These are phyloP conservation scores for Asobara japonica DNA, from an alignment of 1,140 invertebrate species.

Conservation along the genomic window DNA sequence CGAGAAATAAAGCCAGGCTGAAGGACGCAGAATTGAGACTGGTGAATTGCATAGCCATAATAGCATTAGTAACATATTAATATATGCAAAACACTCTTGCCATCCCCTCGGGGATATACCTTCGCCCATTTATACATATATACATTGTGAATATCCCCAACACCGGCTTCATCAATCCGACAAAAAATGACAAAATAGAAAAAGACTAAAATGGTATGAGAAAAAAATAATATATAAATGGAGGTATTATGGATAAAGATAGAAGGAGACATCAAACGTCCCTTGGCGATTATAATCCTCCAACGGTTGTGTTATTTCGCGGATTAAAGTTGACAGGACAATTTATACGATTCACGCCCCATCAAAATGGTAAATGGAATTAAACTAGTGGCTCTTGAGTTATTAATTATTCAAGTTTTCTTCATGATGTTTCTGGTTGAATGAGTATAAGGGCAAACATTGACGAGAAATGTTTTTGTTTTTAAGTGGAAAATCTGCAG, in stretches of 20 bases:
- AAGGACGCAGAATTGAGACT: constrained; percentile 1
- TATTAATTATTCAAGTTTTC: neutral
- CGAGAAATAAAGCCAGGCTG: neutral
- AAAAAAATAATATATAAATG: neutral
- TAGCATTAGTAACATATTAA: constrained; percentile 31
- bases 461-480: too few species aligned
- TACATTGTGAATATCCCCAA: neutral
- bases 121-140: neutral
- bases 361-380: neutral
- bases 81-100: constrained; percentile 21
- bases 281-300: constrained; percentile 4
- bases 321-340: constrained; percentile 3
- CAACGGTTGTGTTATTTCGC: neutral
- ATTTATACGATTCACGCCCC: constrained; percentile 4
- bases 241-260: neutral
- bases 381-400: neutral
- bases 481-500: too few species aligned
- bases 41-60: constrained; percentile 18
- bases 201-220: too few species aligned
- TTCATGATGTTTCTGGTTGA: neutral
- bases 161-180: neutral
- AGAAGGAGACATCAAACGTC: constrained; percentile 6
- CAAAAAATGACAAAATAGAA: neutral
- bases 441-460: too few species aligned
- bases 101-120: neutral